These are phyloP conservation scores for Salvelinus sp. DNA, from an alignment of 2,113 vertebrate species.

Conservation along the genomic window DNA sequence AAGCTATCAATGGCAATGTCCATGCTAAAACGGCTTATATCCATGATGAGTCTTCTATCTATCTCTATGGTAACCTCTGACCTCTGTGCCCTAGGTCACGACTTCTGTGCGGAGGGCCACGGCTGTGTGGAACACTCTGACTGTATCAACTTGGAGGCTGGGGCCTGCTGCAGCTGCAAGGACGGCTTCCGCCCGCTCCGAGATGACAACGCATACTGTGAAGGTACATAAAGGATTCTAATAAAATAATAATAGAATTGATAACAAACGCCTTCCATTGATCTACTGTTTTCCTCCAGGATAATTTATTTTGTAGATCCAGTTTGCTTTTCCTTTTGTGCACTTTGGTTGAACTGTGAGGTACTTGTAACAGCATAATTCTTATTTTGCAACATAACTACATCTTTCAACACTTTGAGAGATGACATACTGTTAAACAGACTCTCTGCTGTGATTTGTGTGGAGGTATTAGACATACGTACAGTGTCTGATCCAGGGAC, in stretches of 20 bases:
- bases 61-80: background rate
- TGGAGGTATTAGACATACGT: background rate
- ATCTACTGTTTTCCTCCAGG: background rate
- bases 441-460: too few relatives aligned
- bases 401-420: background rate
- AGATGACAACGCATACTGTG: conserved; percentile 94
- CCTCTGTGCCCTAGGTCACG: conserved; percentile 78
- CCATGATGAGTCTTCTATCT: too few relatives aligned
- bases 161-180: conserved; percentile 87
- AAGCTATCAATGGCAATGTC: too few relatives aligned
- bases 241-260: background rate
- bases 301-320: background rate
- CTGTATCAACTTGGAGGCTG: conserved; percentile 90
- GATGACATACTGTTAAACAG: too few relatives aligned
- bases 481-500: background rate
- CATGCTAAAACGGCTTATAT: too few relatives aligned
- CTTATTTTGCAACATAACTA: background rate
- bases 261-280: background rate
- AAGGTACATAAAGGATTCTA: conserved; percentile 78
- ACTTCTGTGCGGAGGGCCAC: conserved; percentile 91
- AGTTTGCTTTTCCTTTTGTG: background rate
- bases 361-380: background rate
- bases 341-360: background rate
- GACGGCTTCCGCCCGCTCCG: conserved; percentile 91
- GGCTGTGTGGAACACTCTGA: conserved; percentile 90